A percentile compares a stretch with the other conserved stretches of the same genome.
phyloP scores from a whole-genome alignment of 2,113 vertebrate genomes.

The Ciconia stormi region DNA sequence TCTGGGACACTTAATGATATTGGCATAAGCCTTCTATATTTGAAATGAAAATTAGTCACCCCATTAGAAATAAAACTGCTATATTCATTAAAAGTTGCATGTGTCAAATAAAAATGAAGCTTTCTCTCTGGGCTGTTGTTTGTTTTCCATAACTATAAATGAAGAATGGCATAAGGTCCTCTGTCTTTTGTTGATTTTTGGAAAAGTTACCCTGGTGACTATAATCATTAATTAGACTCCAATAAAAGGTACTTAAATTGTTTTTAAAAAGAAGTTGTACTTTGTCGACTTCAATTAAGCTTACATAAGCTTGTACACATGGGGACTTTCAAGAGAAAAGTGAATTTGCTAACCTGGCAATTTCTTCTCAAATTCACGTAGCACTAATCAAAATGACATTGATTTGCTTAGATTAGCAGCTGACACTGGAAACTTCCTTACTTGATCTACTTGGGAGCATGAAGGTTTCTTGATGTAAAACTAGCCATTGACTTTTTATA shows the following conservation, averaged over 20 bases:
- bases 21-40: neutral
- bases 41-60: neutral
- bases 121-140: neutral
- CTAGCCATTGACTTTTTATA: neutral
- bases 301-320: neutral
- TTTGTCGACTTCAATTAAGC: constrained; percentile 34
- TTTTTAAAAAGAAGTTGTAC: neutral
- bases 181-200: neutral
- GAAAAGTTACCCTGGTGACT: neutral
- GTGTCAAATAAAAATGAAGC: neutral
- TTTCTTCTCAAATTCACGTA: neutral
- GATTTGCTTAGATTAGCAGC: constrained; percentile 25
- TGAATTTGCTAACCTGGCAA: neutral
- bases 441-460: neutral
- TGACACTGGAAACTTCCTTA: neutral
- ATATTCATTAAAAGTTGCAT: neutral
- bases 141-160: neutral
- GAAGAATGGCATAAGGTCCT: neutral
- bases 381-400: constrained; percentile 21
- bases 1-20: neutral
- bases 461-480: neutral
- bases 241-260: neutral
- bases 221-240: neutral
- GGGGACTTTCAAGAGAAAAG: neutral
- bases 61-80: neutral